Evolutionary conservation across 2,888 invertebrate species (phyloP).

Genomic region (Orthonychiurus folsomi): DNA sequence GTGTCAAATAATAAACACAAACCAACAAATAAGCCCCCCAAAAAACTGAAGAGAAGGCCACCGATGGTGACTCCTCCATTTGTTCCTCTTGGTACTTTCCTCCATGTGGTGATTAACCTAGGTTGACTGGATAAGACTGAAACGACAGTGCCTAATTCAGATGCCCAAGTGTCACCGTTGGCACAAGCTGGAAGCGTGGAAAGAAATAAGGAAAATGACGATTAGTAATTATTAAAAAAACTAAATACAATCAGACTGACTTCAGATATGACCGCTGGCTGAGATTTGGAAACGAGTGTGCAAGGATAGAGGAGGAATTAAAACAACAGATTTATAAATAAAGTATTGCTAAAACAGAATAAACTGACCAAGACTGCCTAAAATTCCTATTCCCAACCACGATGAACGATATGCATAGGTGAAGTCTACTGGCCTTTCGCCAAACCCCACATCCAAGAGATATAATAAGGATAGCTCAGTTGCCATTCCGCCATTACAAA

Average conservation of each 20-base stretch:
- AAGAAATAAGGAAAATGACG: too few relatives aligned
- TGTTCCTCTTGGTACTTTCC: conserved; percentile 62
- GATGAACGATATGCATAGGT: conserved; percentile 63
- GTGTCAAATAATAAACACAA: conserved; percentile 59
- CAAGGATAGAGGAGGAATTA: too few relatives aligned
- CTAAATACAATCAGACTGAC: too few relatives aligned
- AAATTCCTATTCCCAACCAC: conserved; percentile 69
- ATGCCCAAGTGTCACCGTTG: conserved; percentile 85
- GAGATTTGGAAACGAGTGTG: too few relatives aligned
- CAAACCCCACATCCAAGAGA: conserved; percentile 66
- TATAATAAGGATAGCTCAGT: conserved; percentile 67
- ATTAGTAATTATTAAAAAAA: too few relatives aligned
- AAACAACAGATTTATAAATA: too few relatives aligned
- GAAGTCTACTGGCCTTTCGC: conserved; percentile 71
- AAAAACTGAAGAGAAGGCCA: conserved; percentile 51
- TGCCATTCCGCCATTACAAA: conserved; percentile 84
- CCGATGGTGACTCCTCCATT: conserved; percentile 61
- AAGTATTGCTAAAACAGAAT: too few relatives aligned
- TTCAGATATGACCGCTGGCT: too few relatives aligned
- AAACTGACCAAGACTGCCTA: too few relatives aligned
- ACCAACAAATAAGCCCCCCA: conserved; percentile 65
- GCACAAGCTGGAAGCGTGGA: conserved; percentile 68
- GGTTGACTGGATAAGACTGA: conserved; percentile 56
- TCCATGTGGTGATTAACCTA: conserved; percentile 62
- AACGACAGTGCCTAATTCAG: conserved; percentile 72